Percentiles rank a stretch among this genome's conserved stretches.
These are phyloP conservation scores for Toxonevra muliebris DNA, from an alignment of 2,888 invertebrate species.

Conservation along the genomic window DNA sequence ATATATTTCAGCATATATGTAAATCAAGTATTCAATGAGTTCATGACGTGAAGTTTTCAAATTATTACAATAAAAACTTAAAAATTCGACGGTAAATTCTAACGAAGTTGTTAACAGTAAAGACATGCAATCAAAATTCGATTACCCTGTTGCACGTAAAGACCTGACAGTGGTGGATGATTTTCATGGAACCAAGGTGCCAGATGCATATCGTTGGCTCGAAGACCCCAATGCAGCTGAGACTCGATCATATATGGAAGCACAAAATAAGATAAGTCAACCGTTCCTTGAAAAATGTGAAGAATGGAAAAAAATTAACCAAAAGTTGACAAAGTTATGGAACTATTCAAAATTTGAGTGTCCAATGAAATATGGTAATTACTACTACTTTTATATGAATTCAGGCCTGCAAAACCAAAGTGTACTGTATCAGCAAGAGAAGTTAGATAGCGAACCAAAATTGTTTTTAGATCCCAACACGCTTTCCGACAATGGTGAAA, in stretches of 20 bases:
- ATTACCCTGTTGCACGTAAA: constrained; percentile 80
- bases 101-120: too few relatives aligned
- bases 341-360: constrained; percentile 92
- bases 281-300: constrained; percentile 85
- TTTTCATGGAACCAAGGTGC: constrained; percentile 81
- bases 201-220: constrained; percentile 94
- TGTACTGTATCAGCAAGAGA: constrained; percentile 89
- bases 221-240: constrained; percentile 95
- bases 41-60: too few relatives aligned
- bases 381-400: constrained; percentile 92
- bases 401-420: constrained; percentile 97
- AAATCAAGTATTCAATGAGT: too few relatives aligned
- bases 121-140: constrained; percentile 38
- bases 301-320: constrained; percentile 76
- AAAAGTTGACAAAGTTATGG: constrained; percentile 88
- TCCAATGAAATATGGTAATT: constrained; percentile 79
- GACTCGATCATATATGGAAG: constrained; percentile 88
- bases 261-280: constrained; percentile 86
- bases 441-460: constrained; percentile 76
- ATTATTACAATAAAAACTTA: too few relatives aligned
- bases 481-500: constrained; percentile 89
- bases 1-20: too few relatives aligned
- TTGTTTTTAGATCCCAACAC: constrained; percentile 96
- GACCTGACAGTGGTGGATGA: constrained; percentile 82
- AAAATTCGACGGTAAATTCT: too few relatives aligned